Conservation (phyloP, 2,113 vertebrate species). For the Bostrychus sinensis region DNA sequence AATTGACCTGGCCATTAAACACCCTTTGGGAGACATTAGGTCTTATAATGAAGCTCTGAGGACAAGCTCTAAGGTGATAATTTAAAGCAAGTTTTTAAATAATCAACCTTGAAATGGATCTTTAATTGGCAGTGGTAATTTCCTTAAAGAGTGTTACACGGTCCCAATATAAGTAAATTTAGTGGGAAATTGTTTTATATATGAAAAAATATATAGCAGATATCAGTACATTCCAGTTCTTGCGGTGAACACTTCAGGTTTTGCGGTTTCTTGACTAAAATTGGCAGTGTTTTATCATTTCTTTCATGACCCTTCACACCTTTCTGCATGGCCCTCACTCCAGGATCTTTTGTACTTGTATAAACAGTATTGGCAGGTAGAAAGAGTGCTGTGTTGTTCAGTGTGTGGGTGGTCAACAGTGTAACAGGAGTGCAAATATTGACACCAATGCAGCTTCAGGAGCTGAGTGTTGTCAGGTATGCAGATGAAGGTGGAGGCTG, state of each 20-base stretch:
- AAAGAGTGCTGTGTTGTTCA: constrained; percentile 20
- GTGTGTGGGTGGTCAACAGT: constrained; percentile 47
- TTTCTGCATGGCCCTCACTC: constrained; percentile 11
- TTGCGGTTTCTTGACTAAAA: constrained; percentile 3
- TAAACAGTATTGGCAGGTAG: constrained; percentile 23
- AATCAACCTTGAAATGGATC: neutral
- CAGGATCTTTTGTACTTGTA: constrained; percentile 16
- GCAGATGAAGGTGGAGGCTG: constrained; percentile 50
- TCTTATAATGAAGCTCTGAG: constrained; percentile 16
- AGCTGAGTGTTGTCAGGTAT: constrained; percentile 42
- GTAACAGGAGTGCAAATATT: constrained; percentile 51
- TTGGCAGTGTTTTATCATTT: neutral
- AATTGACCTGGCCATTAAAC: constrained; percentile 41
- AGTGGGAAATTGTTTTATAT: no score
- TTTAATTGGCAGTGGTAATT: constrained; percentile 7
- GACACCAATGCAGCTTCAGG: constrained; percentile 27
- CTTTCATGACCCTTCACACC: constrained; percentile 25
- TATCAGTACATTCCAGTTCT: neutral
- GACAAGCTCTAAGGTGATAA: neutral
- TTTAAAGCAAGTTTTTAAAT: constrained; percentile 28
- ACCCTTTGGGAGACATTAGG: constrained; percentile 27
- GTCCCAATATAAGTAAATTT: no score
- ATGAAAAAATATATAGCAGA: neutral
- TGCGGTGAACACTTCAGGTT: neutral
- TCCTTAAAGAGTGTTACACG: neutral